phyloP scores from a whole-genome alignment of 2,797 vertebrate species.

The Clarias platycephalus region DNA sequence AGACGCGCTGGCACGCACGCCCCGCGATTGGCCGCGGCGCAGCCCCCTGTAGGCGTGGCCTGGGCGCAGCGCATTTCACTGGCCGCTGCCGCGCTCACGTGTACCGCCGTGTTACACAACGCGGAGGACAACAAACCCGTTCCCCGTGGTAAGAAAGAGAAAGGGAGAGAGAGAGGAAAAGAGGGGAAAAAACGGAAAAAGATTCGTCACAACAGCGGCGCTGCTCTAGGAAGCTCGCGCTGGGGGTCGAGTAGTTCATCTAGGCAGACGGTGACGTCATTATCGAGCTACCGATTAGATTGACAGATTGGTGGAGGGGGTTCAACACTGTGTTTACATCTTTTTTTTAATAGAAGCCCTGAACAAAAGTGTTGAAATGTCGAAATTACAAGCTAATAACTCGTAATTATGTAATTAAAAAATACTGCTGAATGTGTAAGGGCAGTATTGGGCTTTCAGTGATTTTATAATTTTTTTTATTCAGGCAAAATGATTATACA shows the following conservation, averaged over 20 bases:
- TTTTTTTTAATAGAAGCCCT: no score
- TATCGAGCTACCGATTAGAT: neutral
- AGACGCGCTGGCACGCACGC: rapidly evolving
- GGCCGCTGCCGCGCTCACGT: conserved; percentile 66
- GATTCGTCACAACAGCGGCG: neutral
- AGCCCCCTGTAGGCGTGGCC: conserved; percentile 24
- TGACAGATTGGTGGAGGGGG: neutral
- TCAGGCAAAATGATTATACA: no score
- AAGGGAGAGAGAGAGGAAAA: neutral
- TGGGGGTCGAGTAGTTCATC: neutral
- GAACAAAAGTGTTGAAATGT: neutral
- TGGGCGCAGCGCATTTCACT: neutral
- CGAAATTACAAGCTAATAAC: neutral
- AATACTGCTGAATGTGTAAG: no score
- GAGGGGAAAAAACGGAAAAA: neutral
- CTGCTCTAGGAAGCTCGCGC: neutral
- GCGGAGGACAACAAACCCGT: conserved; percentile 32
- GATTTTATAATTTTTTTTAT: no score
- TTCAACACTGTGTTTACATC: neutral
- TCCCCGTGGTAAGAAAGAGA: neutral
- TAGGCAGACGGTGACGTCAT: neutral
- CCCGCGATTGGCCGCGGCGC: conserved; percentile 17
- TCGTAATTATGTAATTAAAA: no score
- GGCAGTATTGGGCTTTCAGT: no score
- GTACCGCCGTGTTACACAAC: conserved; percentile 71